Evolutionary conservation across 35 echinoderm and acorn worm species (phyloP), one percentile per base, ranked within the genome.

Genomic region (Lytechinus variegatus): DNA sequence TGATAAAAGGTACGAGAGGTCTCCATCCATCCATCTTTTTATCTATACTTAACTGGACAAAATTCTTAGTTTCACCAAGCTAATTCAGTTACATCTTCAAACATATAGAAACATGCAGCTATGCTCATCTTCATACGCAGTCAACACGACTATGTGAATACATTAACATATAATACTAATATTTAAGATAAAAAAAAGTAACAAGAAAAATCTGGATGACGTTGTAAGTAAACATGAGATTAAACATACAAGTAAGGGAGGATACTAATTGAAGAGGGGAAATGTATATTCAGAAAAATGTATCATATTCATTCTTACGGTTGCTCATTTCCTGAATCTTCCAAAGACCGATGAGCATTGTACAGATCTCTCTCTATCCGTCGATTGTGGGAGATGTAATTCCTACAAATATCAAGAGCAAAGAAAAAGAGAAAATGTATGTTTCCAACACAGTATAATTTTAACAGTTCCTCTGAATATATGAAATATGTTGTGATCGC

Each of bases 281-380:
- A 7, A 79, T 79, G 66, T 24, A 79, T 5, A 6, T 11, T 2
- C 4, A 6, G 6, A 71, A 21, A 71, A 21, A 24, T 21, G 14
- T 71, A 71, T 58, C 19, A 24, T 71, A 71, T 71, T 71, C 51
- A 92, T 21, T 93, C 97, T 94, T 96, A 97, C 98, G 28, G 90
- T 55, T 96, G 95, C 27, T 99, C 95, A 86, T 95, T 94, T 8
- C 89, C 95, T 54, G 95, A 93, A 61, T 98, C 96, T 56, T 98
- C 96, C 86, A 97, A 94, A 52, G 96, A 96, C 56, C 97, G 95
- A 29, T 99, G 95, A 66, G 96, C 94, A 89, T 95, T 94, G 89
- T 98, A 98, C 8, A 99, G 96, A 27, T 99, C 97, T 87, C 96
- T 98, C 95, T 99, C 98, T 51, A 99, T 86, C 92, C 96, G 95